Evolutionary conservation across 2,113 vertebrate species (phyloP).

Genomic region (Asarcornis scutulata): DNA sequence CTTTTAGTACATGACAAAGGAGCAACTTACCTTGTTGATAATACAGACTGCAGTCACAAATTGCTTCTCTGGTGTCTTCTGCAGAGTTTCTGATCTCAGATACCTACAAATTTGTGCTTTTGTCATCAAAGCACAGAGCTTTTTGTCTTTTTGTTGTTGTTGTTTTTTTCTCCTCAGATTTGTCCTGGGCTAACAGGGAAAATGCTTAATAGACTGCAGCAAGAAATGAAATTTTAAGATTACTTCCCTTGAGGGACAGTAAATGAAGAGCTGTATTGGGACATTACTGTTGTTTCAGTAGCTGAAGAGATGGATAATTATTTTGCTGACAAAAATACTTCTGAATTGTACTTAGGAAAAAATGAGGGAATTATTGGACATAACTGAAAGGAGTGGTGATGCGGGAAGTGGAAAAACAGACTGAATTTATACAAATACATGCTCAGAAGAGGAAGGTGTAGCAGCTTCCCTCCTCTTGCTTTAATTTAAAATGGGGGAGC

Average conservation of each 20-base stretch:
- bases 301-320: neutral
- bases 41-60: neutral
- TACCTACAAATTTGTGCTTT: neutral
- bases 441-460: neutral
- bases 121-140: neutral
- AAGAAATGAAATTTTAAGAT: neutral
- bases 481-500: neutral
- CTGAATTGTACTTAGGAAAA: slow-evolving; percentile 1
- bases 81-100: neutral
- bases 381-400: neutral
- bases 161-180: neutral
- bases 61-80: neutral
- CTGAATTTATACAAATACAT: neutral
- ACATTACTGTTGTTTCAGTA: neutral
- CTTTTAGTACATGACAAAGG: neutral
- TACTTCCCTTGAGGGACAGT: neutral
- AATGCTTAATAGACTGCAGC: neutral
- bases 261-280: neutral
- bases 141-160: neutral
- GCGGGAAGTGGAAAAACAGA: slow-evolving; percentile 21
- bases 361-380: neutral
- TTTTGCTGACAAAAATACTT: slow-evolving; percentile 13
- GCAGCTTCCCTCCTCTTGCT: neutral
- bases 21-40: neutral
- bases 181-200: neutral